Base-by-base conservation (phyloP, 2,797 vertebrate species). In the Hirundo rustica region DNA sequence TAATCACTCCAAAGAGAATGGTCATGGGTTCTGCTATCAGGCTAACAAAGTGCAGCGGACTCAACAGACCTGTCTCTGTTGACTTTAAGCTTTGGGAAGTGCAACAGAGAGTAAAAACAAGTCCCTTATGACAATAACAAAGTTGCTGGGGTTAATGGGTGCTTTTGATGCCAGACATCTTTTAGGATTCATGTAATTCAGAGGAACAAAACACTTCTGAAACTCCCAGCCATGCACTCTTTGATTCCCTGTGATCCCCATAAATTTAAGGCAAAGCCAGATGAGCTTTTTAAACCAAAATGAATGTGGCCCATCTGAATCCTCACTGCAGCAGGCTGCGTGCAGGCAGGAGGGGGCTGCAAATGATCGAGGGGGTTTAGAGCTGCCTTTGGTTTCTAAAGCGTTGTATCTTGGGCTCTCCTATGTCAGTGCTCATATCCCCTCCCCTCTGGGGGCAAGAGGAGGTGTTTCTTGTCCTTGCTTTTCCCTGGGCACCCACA, bases 41-140 rank as follows among this genome's bases (percentile, higher is more conserved):
- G 48, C 53, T 89, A 86, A 88, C 88, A 93, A 94, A 94, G 83
- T 42, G 42, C 82, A 79, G 44, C 1, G 81, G 68, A 92, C 78
- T 91, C 94, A 92, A 89, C 90, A 95, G 92, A 87, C 90, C 66
- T 73, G 36, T 76, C 88, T 95, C 90, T 95, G 94, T 95, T 96
- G 95, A 96, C 85, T 96, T 95, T 88, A 93, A 88, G 89, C 92
- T 93, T 95, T 86, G 44, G 53, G 54, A 90, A 20, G 0, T 62
- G 88, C 92, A 91, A 72, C 45, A 89, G 89, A 67, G 88, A 93
- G 67, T 76, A 85, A 96, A 92, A 96, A 50, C 80, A 95, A 95
- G 85, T 77, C 87, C 91, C 89, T 81, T 88, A 83, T 47, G 92
- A 96, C 80, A 96, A 94, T 90, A 96, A 92, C 66, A 86, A 91